Conservation (phyloP, 2,113 vertebrate genomes). For the Coptodon bakossiorum region DNA sequence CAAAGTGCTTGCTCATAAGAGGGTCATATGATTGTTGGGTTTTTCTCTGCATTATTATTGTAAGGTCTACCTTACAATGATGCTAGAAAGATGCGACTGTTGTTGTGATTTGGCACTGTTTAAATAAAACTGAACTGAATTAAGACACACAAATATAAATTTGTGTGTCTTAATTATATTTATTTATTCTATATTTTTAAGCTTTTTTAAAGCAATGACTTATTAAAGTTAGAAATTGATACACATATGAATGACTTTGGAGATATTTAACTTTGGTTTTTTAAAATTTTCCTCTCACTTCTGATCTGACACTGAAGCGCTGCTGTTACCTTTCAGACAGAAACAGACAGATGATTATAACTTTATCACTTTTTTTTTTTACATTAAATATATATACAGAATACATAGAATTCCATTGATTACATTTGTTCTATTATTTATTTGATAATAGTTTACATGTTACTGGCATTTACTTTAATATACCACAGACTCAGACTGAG, state of each 20-base stretch:
- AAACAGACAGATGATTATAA: background rate
- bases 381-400: background rate
- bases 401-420: background rate
- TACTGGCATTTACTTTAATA: background rate
- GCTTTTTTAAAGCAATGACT: background rate
- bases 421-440: background rate
- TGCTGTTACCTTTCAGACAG: background rate
- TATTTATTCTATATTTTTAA: background rate
- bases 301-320: background rate
- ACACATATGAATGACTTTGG: background rate
- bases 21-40: background rate
- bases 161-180: background rate
- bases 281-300: accelerated
- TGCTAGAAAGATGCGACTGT: background rate
- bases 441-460: background rate
- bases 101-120: background rate
- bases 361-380: background rate
- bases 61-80: background rate
- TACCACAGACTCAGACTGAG: background rate
- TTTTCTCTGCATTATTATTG: background rate
- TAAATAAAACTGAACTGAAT: background rate
- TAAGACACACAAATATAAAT: background rate
- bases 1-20: background rate
- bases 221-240: background rate
- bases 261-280: background rate